phyloP scores from a whole-genome alignment of 2,113 vertebrate genomes.

The Pyrgilauda ruficollis region DNA sequence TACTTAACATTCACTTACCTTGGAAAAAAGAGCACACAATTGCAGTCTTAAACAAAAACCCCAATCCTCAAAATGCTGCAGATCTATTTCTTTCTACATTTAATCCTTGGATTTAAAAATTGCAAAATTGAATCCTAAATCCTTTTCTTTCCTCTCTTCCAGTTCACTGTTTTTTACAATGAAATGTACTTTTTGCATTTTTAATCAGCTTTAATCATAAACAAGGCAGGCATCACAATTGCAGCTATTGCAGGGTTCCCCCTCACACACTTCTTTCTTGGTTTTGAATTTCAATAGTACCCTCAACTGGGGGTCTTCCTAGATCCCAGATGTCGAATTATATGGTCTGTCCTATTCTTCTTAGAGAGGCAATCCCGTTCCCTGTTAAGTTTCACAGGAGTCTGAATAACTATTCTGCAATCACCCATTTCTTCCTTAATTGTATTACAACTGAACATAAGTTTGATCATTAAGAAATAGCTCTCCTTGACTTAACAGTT shows the following conservation, averaged over 20 bases:
- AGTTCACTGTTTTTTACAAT: slow-evolving; percentile 39
- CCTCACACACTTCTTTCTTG: not conserved
- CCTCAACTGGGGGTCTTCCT: slow-evolving; percentile 65
- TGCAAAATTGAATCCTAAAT: slow-evolving; percentile 52
- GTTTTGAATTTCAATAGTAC: slow-evolving; percentile 73
- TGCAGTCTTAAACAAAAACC: slow-evolving; percentile 44
- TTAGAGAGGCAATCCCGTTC: slow-evolving; percentile 24
- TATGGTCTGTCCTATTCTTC: slow-evolving; percentile 51
- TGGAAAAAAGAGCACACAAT: slow-evolving; percentile 47
- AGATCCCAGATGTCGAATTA: slow-evolving; percentile 68
- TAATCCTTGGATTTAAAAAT: slow-evolving; percentile 65
- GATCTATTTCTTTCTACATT: slow-evolving; percentile 17
- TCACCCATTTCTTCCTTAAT: slow-evolving; percentile 55
- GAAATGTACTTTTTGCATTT: slow-evolving; percentile 65
- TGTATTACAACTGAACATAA: slow-evolving; percentile 41
- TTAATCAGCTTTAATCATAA: slow-evolving; percentile 69
- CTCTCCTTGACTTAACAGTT: not conserved
- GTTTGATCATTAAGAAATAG: slow-evolving; percentile 37
- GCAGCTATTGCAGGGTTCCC: slow-evolving; percentile 28
- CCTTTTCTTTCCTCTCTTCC: slow-evolving; percentile 45
- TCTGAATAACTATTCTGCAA: slow-evolving; percentile 56
- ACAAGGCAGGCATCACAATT: slow-evolving; percentile 53
- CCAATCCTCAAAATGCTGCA: not conserved
- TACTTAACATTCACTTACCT: slow-evolving; percentile 63
- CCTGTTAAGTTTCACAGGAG: slow-evolving; percentile 58